These are phyloP conservation scores for Prietella phreatophila DNA, from an alignment of 2,113 vertebrate genomes.

Conservation along the genomic window DNA sequence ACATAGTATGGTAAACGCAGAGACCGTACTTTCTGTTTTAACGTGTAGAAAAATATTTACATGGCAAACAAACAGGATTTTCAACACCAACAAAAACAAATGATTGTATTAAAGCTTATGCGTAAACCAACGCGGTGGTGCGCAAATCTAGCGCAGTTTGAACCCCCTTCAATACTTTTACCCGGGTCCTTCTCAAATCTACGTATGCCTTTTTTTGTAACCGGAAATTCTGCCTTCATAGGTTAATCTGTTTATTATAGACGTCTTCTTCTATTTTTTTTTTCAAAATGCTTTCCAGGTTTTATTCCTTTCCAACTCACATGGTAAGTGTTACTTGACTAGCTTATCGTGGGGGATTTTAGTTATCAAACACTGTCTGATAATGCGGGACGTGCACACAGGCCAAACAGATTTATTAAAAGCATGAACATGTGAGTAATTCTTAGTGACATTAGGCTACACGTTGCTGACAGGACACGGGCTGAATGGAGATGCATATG, in stretches of 20 bases:
- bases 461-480: too few species aligned
- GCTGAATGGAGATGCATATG: too few species aligned
- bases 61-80: background rate
- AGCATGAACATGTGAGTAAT: too few species aligned
- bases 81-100: background rate
- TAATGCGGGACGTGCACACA: too few species aligned
- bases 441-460: too few species aligned
- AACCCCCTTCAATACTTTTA: background rate
- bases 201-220: slow-evolving; percentile 61
- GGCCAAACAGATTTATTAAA: too few species aligned
- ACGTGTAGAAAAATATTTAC: background rate
- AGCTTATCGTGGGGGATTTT: too few species aligned
- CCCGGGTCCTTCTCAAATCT: slow-evolving; percentile 52
- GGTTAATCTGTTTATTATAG: background rate
- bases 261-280: background rate
- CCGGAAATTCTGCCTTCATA: slow-evolving; percentile 57
- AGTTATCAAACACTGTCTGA: too few species aligned
- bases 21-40: background rate
- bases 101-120: background rate
- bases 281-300: slow-evolving; percentile 67
- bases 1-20: background rate
- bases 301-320: slow-evolving; percentile 74
- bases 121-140: background rate
- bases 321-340: slow-evolving; percentile 66
- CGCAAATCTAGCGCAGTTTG: background rate